Percentiles rank a stretch among this genome's conserved stretches.
These are phyloP conservation scores for Haemorhous mexicanus DNA, from an alignment of 2,113 vertebrate genomes.

Conservation along the genomic window DNA sequence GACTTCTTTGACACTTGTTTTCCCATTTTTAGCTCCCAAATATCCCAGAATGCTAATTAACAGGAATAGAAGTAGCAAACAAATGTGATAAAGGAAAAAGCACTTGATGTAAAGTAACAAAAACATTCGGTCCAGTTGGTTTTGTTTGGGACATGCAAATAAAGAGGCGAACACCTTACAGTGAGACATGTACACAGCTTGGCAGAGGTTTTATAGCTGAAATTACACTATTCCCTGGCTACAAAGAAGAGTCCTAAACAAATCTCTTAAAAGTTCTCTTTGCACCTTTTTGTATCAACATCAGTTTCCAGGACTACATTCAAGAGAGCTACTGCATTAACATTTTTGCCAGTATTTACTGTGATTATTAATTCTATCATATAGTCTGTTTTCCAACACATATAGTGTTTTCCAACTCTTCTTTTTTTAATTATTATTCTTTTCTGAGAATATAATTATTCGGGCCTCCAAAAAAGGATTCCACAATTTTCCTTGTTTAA, in stretches of 20 bases:
- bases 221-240: background rate
- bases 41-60: background rate
- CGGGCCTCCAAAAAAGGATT: background rate
- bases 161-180: background rate
- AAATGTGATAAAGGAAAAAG: background rate
- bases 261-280: background rate
- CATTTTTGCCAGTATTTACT: background rate
- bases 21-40: background rate
- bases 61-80: background rate
- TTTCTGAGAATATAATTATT: background rate
- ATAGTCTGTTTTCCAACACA: background rate
- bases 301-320: background rate
- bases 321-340: background rate
- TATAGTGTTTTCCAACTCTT: background rate
- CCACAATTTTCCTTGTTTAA: slow-evolving; percentile 12
- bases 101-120: background rate
- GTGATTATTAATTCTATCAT: background rate
- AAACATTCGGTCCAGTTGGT: background rate
- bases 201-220: background rate
- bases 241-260: background rate
- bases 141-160: background rate
- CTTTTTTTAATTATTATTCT: background rate
- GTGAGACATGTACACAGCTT: background rate
- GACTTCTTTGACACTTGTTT: background rate
- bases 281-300: background rate